A percentile compares a stretch with the other conserved stretches of the same genome.
Conservation (phyloP, 2,888 invertebrate species). For the Cephonodes hylas region DNA sequence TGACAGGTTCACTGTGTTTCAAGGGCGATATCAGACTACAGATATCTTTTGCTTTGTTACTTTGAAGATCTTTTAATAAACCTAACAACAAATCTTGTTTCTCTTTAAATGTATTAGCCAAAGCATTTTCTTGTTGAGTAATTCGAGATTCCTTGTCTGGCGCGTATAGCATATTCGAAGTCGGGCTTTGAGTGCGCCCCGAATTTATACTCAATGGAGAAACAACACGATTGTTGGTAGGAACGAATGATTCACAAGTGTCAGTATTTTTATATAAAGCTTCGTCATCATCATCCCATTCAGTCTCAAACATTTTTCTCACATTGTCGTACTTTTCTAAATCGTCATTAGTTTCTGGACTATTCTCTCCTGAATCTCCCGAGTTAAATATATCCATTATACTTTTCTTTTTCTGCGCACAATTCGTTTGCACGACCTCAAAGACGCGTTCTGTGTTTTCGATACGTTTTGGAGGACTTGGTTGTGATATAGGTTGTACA, state of each 20-base stretch:
- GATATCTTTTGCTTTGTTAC: conserved; percentile 32
- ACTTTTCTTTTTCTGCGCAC: conserved; percentile 57
- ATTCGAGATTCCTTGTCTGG: conserved; percentile 28
- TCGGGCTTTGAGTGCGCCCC: conserved; percentile 38
- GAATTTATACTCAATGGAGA: conserved; percentile 20
- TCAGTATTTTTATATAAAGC: conserved; percentile 65
- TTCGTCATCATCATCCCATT: conserved; percentile 76
- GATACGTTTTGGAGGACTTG: conserved; percentile 22
- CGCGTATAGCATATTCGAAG: conserved; percentile 46
- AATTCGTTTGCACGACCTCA: conserved; percentile 60
- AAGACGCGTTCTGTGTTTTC: conserved; percentile 54
- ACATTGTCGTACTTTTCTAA: conserved; percentile 48
- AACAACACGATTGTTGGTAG: neutral
- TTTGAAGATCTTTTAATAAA: conserved; percentile 53
- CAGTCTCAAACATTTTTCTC: conserved; percentile 53
- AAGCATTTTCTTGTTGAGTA: conserved; percentile 30
- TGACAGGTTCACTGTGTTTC: conserved; percentile 18
- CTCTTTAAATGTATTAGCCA: conserved; percentile 42
- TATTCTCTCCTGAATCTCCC: conserved; percentile 36
- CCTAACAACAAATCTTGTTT: conserved; percentile 55
- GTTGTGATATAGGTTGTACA: neutral
- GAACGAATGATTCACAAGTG: conserved; percentile 25
- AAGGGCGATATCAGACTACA: conserved; percentile 32
- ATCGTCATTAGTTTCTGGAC: conserved; percentile 45
- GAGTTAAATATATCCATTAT: conserved; percentile 70